Percentiles rank a stretch among this genome's conserved stretches.
Evolutionary conservation across 2,113 vertebrate genomes (phyloP).

Genomic region (Calyptommatus sinebrachiatus): DNA sequence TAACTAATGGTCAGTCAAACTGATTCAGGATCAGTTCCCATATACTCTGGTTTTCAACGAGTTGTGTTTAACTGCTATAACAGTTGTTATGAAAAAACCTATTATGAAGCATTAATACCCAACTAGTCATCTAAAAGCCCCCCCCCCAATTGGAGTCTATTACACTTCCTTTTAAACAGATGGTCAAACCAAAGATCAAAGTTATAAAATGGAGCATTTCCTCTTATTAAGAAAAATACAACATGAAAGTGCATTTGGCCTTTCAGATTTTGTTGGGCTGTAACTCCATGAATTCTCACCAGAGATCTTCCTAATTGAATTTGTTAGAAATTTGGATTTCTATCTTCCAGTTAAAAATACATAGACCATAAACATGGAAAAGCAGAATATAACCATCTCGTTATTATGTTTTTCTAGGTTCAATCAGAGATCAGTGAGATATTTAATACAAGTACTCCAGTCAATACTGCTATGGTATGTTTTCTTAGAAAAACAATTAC

Average conservation of each 20-base stretch:
- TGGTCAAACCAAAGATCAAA: too few species aligned
- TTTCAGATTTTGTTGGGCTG: neutral
- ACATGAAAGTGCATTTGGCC: neutral
- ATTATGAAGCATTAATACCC: too few species aligned
- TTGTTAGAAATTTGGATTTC: neutral
- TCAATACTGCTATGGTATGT: constrained; percentile 56
- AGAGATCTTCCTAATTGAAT: neutral
- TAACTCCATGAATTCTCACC: neutral
- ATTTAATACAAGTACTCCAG: constrained; percentile 44
- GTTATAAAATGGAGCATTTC: too few species aligned
- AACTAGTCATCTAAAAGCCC: too few species aligned
- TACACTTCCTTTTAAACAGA: too few species aligned
- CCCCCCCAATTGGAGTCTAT: too few species aligned
- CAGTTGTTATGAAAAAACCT: too few species aligned
- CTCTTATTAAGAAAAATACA: too few species aligned
- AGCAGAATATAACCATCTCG: constrained; percentile 19
- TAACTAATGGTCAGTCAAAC: too few species aligned
- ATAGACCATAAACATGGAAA: neutral
- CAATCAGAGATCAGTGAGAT: constrained; percentile 67
- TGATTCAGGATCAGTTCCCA: too few species aligned
- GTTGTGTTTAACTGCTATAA: too few species aligned
- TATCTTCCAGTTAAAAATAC: neutral
- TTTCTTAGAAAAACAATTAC: neutral
- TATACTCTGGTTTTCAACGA: too few species aligned
- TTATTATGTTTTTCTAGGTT: constrained; percentile 60